These are phyloP conservation scores for Acromyrmex echinatior DNA, from an alignment of 1,140 invertebrate genomes.

Conservation along the genomic window DNA sequence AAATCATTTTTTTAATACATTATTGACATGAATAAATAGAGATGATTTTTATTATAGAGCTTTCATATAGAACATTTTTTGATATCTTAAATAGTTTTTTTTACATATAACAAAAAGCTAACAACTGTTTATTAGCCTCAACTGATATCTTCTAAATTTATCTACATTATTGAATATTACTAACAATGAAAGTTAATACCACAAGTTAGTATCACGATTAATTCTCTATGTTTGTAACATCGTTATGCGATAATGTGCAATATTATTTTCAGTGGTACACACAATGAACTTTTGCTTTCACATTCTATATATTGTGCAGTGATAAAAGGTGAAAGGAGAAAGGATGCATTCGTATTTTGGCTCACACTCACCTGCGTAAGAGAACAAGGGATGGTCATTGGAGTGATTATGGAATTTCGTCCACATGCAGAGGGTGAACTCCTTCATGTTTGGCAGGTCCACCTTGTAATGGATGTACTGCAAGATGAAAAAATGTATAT, in stretches of 20 bases:
- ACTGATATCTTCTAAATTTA: no score
- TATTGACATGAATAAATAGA: no score
- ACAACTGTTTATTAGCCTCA: no score
- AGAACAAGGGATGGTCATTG: conserved; percentile 93
- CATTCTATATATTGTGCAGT: background rate
- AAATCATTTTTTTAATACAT: no score
- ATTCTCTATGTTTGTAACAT: background rate
- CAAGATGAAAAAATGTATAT: background rate
- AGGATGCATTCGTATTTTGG: background rate
- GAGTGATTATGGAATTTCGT: conserved; percentile 93
- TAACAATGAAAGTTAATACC: background rate
- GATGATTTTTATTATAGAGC: no score
- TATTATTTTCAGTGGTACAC: conserved; percentile 31
- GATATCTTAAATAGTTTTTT: no score
- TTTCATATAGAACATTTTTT: no score
- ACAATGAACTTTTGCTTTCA: conserved; percentile 62
- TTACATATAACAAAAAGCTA: no score
- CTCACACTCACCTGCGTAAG: conserved; percentile 91
- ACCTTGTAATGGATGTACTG: conserved; percentile 90
- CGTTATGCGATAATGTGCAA: background rate
- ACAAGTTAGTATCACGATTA: background rate
- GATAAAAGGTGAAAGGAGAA: conserved; percentile 60
- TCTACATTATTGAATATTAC: background rate
- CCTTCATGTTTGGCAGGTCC: conserved; percentile 91
- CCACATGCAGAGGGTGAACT: conserved; percentile 94